A percentile compares a stretch with the other conserved stretches of the same genome.
These are phyloP conservation scores for Indri indri DNA, from an alignment of 2,113 vertebrate species.

Conservation along the genomic window DNA sequence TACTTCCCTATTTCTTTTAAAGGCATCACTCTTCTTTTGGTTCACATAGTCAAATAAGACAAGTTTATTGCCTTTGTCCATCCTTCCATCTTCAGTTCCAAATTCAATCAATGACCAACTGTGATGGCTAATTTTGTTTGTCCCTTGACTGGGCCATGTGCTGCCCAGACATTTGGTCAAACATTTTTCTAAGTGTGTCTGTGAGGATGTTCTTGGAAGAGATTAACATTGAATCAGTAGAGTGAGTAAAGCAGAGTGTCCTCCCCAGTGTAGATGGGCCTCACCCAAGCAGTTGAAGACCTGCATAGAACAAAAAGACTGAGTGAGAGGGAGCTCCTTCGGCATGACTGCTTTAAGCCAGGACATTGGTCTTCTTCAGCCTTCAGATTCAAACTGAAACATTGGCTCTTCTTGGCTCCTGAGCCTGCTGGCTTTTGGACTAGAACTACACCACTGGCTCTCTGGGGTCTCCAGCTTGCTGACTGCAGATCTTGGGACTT, in stretches of 20 bases:
- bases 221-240: not conserved
- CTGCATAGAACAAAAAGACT: not conserved
- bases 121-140: not conserved
- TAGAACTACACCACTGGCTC: not conserved
- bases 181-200: not conserved
- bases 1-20: not conserved
- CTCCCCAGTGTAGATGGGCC: not conserved
- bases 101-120: not conserved
- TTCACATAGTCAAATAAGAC: not conserved
- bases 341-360: not conserved
- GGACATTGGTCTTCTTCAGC: not conserved
- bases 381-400: not conserved
- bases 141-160: not conserved
- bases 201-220: not conserved
- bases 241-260: not conserved
- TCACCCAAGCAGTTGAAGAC: not conserved
- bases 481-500: not conserved
- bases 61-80: not conserved
- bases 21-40: not conserved
- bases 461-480: not conserved
- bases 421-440: not conserved
- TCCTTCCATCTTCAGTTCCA: not conserved
- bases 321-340: not conserved
- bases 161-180: not conserved
- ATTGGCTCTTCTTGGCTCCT: not conserved